Percentiles rank a stretch among this genome's conserved stretches.
Evolutionary conservation across 2,797 vertebrate genomes (phyloP).

Genomic region (Sebastiscus albofasciatus): DNA sequence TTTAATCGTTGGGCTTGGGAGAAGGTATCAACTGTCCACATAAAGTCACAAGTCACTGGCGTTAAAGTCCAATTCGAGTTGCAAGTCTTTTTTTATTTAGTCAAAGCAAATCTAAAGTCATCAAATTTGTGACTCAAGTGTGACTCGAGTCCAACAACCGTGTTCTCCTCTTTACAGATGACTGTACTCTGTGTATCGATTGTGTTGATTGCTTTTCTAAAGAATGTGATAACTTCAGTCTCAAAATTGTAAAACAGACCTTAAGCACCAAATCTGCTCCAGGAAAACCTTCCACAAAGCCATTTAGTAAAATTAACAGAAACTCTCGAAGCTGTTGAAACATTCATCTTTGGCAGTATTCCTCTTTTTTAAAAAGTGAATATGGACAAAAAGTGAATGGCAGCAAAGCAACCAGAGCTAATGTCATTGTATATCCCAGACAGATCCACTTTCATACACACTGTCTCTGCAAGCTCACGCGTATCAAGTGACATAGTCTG

Average conservation of each 20-base stretch:
- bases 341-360: not conserved
- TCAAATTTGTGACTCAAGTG: not conserved
- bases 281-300: not conserved
- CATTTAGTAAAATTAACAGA: not conserved
- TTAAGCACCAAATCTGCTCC: not conserved
- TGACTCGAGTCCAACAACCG: not conserved
- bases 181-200: not conserved
- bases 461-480: not conserved
- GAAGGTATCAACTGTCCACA: not conserved
- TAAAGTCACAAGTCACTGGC: not conserved
- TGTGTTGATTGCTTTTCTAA: not conserved
- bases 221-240: not conserved
- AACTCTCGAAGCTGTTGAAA: not conserved
- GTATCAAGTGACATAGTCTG: not conserved
- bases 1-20: not conserved
- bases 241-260: not conserved
- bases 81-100: not conserved
- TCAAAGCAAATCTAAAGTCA: not conserved
- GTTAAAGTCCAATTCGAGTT: too few species aligned
- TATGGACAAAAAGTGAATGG: not conserved
- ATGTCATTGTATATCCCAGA: not conserved
- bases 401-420: not conserved
- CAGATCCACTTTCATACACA: constrained; percentile 8
- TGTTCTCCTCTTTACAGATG: constrained; percentile 11
- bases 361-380: not conserved